These are phyloP conservation scores for Pelodytes ibericus DNA, from an alignment of 2,797 vertebrate species.

Conservation along the genomic window DNA sequence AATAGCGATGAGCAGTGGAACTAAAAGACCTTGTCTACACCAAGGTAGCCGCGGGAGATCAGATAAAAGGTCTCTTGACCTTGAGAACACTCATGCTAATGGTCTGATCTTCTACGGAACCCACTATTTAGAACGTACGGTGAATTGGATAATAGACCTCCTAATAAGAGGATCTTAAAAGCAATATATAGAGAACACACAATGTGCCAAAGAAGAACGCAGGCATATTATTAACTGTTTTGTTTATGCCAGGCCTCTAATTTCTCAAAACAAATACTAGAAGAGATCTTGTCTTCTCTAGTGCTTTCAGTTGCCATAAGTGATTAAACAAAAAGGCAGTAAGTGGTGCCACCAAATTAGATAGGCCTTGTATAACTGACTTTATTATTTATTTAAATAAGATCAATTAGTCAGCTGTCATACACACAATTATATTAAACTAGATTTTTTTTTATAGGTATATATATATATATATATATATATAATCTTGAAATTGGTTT, in stretches of 20 bases:
- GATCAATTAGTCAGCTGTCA: constrained; percentile 1
- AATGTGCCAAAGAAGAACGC: not conserved
- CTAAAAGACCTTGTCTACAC: too few species aligned
- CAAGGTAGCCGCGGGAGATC: too few species aligned
- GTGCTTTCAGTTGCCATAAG: not conserved
- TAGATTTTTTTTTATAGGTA: too few species aligned
- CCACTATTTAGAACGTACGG: not conserved
- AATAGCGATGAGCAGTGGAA: too few species aligned
- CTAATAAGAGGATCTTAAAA: not conserved
- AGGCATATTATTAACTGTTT: not conserved
- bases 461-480: too few species aligned
- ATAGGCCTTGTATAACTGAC: not conserved
- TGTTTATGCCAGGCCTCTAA: not conserved
- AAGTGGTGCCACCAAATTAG: not conserved
- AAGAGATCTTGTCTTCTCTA: not conserved
- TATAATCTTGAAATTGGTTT: too few species aligned
- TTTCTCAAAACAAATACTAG: not conserved
- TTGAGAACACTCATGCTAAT: too few species aligned
- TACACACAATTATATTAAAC: too few species aligned
- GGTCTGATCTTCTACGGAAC: too few species aligned
- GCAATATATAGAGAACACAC: not conserved
- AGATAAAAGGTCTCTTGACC: too few species aligned
- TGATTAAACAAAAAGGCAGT: not conserved
- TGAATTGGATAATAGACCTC: not conserved
- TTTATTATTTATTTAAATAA: not conserved